These are phyloP conservation scores for Eubasilissa regina DNA, from an alignment of 1,140 invertebrate species.

Conservation along the genomic window DNA sequence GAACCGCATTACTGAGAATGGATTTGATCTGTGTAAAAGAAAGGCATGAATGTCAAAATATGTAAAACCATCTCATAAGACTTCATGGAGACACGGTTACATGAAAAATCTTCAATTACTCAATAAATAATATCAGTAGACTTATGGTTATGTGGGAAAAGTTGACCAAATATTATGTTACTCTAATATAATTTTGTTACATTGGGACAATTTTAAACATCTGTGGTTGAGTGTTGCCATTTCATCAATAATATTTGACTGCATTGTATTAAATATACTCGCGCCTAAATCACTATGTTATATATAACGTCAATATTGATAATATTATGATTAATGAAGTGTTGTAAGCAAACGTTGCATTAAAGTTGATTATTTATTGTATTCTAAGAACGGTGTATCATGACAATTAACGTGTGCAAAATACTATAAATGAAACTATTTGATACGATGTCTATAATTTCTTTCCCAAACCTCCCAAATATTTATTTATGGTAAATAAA, in stretches of 20 bases:
- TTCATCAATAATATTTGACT: constrained; percentile 46
- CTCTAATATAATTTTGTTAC: constrained; percentile 16
- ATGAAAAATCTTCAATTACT: too few species aligned
- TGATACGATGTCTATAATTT: constrained; percentile 44
- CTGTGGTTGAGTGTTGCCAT: constrained; percentile 47
- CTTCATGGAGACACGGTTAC: too few species aligned
- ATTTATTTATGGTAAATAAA: too few species aligned
- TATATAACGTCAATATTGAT: constrained; percentile 55
- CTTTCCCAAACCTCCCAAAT: background rate
- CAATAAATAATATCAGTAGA: too few species aligned
- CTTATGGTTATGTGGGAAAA: background rate
- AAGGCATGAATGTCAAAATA: too few species aligned
- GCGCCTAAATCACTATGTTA: constrained; percentile 58
- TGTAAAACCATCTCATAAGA: too few species aligned
- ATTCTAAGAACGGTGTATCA: constrained; percentile 59
- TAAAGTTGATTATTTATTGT: constrained; percentile 56
- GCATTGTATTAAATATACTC: constrained; percentile 55
- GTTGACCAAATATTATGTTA: constrained; percentile 4
- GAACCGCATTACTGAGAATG: too few species aligned
- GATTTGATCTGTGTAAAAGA: too few species aligned
- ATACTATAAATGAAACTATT: constrained; percentile 57
- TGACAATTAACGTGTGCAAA: constrained; percentile 60
- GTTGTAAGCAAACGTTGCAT: constrained; percentile 56
- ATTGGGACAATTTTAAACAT: constrained; percentile 47
- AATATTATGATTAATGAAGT: constrained; percentile 54